Base-by-base conservation (phyloP, 2,113 vertebrate genomes). In the Chaetodon trifascialis region DNA sequence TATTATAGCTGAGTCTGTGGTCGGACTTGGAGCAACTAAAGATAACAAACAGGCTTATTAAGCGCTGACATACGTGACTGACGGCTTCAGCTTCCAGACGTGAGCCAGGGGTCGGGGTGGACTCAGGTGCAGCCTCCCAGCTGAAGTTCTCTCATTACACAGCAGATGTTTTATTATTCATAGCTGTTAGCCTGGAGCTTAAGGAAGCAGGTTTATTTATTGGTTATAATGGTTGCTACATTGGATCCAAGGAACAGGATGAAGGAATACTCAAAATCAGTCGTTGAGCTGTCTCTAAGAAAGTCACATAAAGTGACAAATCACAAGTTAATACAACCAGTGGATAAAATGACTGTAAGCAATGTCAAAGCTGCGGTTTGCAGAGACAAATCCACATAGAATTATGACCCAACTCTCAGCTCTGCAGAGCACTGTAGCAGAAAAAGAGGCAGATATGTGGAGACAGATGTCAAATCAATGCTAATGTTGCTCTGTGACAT, bases 11-110 rank as follows among this genome's bases (percentile, higher is more conserved):
- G 69, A 85, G 65, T 69, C 79, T 77, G 83, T 60, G 80, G 83
- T 79, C 44, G 30, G 74, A 82, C 82, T 79, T 49, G 71, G 80
- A 80, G 36, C 23, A 3, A 17, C 46, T 66, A 62, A 72, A 86
- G 59, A 81, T 72, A 86, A 88, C 80, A 90, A 88, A 87, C 72
- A 64, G 54, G 64, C 67, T 64, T 79, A 82, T 88, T 83, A 82
- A 51, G 56, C 17, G 2, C 63, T 80, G 83, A 86, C 79, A 83
- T 86, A 79, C 44, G 23, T 83, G 79, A 84, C 62, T 79, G 82
- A 73, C 60, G 38, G 86, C 59, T 76, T 47, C 56, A 70, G 68
- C 55, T 73, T 1, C 62, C 54, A 68, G 69, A 30, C 76, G 21
- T 36, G 19, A 63, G 78, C 49, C 58, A 23, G 14, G 58, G 16